Base-by-base conservation (phyloP, 2,797 vertebrate species). In the Lemur catta region DNA sequence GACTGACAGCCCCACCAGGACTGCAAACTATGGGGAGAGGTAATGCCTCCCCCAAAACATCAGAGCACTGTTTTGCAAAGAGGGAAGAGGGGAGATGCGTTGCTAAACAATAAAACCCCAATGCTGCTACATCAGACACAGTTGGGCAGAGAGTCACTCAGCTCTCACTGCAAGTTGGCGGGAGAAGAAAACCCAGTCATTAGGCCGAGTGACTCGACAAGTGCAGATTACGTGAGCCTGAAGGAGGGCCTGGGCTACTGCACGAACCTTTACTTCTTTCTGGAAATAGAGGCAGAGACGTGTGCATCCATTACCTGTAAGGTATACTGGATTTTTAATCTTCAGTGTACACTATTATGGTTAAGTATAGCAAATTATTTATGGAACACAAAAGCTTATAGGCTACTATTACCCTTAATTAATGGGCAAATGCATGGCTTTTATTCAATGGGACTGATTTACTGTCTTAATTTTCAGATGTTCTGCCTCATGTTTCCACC, bases 371-470 rank as follows among this genome's bases (percentile, higher is more conserved):
- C 97, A 98, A 98, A 98, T 98, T 97, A 98, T 97, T 97, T 98
- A 91, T 92, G 98, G 98, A 96, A 97, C 98, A 98, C 98, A 97
- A 98, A 98, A 98, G 97, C 98, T 98, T 98, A 98, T 97, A 97
- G 98, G 97, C 98, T 98, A 97, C 97, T 92, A 98, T 98, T 98
- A 98, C 97, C 98, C 98, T 98, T 98, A 98, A 98, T 99, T 98
- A 98, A 98, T 98, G 98, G 98, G 97, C 97, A 98, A 98, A 97
- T 93, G 97, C 97, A 95, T 95, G 97, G 97, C 98, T 98, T 98
- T 98, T 98, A 98, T 98, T 98, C 97, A 98, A 97, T 97, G 98
- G 97, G 98, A 98, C 98, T 98, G 98, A 98, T 98, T 98, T 98
- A 98, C 98, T 98, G 98, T 98, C 98, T 98, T 98, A 98, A 98